A percentile compares a stretch with the other conserved stretches of the same genome.
phyloP scores from a whole-genome alignment of 2,797 vertebrate species.

The Lemur catta region DNA sequence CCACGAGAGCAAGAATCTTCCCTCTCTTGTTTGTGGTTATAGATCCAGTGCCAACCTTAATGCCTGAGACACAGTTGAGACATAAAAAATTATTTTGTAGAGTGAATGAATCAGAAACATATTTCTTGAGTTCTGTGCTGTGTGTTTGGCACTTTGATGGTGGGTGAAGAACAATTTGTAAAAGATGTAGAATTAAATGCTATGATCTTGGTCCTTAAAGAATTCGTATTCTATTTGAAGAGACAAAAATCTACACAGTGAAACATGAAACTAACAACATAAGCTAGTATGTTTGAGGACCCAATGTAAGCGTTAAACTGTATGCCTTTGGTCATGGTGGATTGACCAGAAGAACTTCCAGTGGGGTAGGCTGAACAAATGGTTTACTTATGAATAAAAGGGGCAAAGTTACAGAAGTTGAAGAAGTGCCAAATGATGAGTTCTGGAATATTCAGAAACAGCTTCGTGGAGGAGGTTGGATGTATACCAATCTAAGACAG shows the following conservation, averaged over 20 bases:
- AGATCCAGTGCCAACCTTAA: neutral
- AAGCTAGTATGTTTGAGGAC: neutral
- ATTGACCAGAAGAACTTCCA: neutral
- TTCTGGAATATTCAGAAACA: neutral
- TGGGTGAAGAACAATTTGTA: neutral
- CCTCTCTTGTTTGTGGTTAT: neutral
- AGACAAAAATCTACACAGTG: neutral
- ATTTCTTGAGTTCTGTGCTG: neutral
- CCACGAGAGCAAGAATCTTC: neutral
- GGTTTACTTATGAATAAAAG: neutral
- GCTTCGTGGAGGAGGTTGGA: neutral
- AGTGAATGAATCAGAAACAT: neutral
- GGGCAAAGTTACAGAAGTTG: neutral
- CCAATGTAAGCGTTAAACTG: neutral
- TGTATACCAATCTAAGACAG: neutral
- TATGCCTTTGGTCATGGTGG: accelerated
- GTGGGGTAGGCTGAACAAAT: neutral
- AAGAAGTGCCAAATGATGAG: neutral
- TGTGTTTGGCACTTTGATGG: neutral
- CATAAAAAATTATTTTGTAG: neutral
- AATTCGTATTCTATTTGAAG: neutral
- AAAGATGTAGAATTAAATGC: neutral
- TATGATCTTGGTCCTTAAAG: neutral
- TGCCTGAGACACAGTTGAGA: neutral
- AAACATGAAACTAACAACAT: neutral